Evolutionary conservation across 1,140 invertebrate genomes (phyloP).

Genomic region (Neodiprion lecontei): DNA sequence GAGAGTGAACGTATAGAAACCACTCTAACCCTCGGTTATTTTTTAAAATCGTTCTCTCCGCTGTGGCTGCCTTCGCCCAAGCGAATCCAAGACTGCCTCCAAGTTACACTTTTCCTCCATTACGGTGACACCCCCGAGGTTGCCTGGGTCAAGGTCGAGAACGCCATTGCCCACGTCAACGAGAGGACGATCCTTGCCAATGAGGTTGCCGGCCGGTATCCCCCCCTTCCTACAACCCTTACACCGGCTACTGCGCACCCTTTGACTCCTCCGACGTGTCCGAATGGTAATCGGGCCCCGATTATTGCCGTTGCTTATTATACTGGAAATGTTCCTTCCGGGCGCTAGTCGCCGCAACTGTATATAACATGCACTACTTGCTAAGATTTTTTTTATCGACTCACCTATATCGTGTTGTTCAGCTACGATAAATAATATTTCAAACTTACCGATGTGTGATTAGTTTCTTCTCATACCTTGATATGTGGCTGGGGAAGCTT

Average conservation of each 20-base stretch:
- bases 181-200: conserved; percentile 55
- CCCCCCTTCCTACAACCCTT: background rate
- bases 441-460: background rate
- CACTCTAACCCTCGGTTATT: background rate
- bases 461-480: too few species aligned
- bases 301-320: background rate
- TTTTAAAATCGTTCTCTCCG: conserved; percentile 10
- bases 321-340: background rate
- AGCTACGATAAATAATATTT: background rate
- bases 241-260: background rate
- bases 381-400: background rate
- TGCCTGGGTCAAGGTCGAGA: conserved; percentile 64
- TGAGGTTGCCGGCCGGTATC: conserved; percentile 29
- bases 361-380: background rate
- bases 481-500: too few species aligned
- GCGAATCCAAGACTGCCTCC: background rate
- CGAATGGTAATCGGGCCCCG: conserved; percentile 33
- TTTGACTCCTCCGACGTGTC: background rate
- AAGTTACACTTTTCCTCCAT: conserved; percentile 14
- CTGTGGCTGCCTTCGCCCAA: background rate
- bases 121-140: conserved; percentile 1
- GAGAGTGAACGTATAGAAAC: background rate
- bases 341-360: background rate
- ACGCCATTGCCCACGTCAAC: conserved; percentile 63
- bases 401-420: background rate